Evolutionary conservation across 2,888 invertebrate species (phyloP), one percentile per base, ranked within the genome.

Genomic region (Folsomia candida): DNA sequence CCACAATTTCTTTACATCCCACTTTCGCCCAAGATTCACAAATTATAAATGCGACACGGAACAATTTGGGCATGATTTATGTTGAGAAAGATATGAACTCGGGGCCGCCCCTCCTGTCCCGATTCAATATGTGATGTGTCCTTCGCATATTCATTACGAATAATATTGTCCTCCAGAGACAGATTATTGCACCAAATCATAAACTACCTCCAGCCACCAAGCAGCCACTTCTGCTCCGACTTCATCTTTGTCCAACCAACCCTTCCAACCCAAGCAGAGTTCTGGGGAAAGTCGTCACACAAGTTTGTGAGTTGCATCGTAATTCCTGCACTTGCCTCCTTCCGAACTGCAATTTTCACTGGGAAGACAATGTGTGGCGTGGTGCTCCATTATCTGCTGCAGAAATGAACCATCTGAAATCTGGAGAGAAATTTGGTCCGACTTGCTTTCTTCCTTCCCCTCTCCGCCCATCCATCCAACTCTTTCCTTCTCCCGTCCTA

Each of bases 121-220:
- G 62, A 67, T 77, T 79, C 78, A 78, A 78, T 78, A 79, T 79
- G 78, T 76, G 75, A 76, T 74, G n/a, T n/a, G n/a, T n/a, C 76
- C 78, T 72, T 79, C 79, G 70, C 78, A 79, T 79, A 78, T 79
- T 79, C 79, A 79, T 79, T 78, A 79, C 79, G 75, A 79, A 78
- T 78, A n/a, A n/a, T 78, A 79, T 79, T 79, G 78, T 78, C 62
- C 79, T 76, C 78, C 60, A 64, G 78, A 78, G 78, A 77, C 76
- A 80, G 79, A 80, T 80, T 79, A 78, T 80, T 78, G 77, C 78
- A 78, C 79, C 77, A 78, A 80, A 80, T 79, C 77, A 78, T 80
- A 79, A 79, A 79, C 75, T 79, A 71, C 69, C 67, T 67, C 37
- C 61, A 63, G 69, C 67, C 72, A 65, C 61, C 70, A 69, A 74